Conservation (phyloP, 2,888 invertebrate genomes). For the Diaprepes abbreviatus region DNA sequence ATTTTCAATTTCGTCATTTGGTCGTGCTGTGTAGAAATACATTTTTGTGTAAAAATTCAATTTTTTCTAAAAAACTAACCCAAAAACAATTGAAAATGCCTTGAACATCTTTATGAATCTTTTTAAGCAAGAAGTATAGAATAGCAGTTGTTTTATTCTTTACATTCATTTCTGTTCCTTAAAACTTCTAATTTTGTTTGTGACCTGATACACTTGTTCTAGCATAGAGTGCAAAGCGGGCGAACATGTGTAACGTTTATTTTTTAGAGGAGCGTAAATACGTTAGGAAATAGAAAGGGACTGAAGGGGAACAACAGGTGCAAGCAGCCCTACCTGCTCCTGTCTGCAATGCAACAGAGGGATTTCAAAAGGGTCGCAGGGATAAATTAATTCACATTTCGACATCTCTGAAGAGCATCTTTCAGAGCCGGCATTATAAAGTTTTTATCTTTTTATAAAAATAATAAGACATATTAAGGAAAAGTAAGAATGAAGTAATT, state of each 20-base stretch:
- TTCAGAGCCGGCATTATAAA: constrained; percentile 21
- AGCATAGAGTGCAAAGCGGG: constrained; percentile 31
- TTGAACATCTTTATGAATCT: too few relatives aligned
- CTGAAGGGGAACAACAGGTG: constrained; percentile 64
- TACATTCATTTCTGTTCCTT: background rate
- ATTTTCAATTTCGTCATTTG: too few relatives aligned
- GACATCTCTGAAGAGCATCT: constrained; percentile 50
- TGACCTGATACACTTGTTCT: constrained; percentile 46
- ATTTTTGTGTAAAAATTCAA: too few relatives aligned
- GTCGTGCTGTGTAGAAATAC: too few relatives aligned
- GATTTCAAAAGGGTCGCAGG: constrained; percentile 52
- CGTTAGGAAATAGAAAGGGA: constrained; percentile 54
- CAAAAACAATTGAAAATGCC: too few relatives aligned
- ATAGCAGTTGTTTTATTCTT: too few relatives aligned
- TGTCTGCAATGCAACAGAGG: constrained; percentile 47
- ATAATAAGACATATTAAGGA: too few relatives aligned
- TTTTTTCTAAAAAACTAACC: too few relatives aligned
- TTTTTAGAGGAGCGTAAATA: constrained; percentile 49
- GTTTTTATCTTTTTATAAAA: too few relatives aligned
- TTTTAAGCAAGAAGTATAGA: too few relatives aligned
- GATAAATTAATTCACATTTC: constrained; percentile 64
- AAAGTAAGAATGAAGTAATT: too few relatives aligned
- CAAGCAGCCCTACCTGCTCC: constrained; percentile 62
- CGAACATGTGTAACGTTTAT: constrained; percentile 50
- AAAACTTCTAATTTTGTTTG: constrained; percentile 36